A percentile compares a stretch with the other conserved stretches of the same genome.
phyloP scores from a whole-genome alignment of 2,888 invertebrate genomes.

The Malacosoma neustria region DNA sequence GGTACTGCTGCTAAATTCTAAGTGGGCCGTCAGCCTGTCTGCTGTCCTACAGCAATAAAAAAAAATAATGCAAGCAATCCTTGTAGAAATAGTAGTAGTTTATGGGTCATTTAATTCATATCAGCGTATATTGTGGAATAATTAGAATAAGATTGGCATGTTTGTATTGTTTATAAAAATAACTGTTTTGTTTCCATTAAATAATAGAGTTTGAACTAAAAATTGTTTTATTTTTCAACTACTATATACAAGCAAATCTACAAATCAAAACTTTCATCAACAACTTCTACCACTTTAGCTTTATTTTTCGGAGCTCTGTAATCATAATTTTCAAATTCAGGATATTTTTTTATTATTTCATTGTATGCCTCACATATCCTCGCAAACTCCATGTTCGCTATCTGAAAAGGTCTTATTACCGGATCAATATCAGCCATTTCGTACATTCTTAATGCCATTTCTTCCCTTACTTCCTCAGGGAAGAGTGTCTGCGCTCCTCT shows the following conservation, averaged over 20 bases:
- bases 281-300: conserved; percentile 10
- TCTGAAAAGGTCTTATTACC: conserved; percentile 79
- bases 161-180: too few species aligned
- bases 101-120: too few species aligned
- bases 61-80: too few species aligned
- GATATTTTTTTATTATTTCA: conserved; percentile 79
- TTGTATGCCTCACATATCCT: conserved; percentile 86
- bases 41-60: too few species aligned
- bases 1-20: too few species aligned
- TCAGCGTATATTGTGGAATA: too few species aligned
- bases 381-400: conserved; percentile 86
- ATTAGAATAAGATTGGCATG: too few species aligned
- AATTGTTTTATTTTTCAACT: conserved; percentile 24
- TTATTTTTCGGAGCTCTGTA: conserved; percentile 74
- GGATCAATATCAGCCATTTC: conserved; percentile 82
- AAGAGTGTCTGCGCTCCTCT: conserved; percentile 83
- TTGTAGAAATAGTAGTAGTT: too few species aligned
- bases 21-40: too few species aligned
- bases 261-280: conserved; percentile 22
- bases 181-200: conserved; percentile 11
- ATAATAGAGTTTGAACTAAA: conserved; percentile 11
- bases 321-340: conserved; percentile 79
- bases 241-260: conserved; percentile 24
- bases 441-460: conserved; percentile 80
- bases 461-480: conserved; percentile 79